A percentile compares a stretch with the other conserved stretches of the same genome.
phyloP scores from a whole-genome alignment of 1,140 invertebrate species.

The Pollicipes pollicipes region DNA sequence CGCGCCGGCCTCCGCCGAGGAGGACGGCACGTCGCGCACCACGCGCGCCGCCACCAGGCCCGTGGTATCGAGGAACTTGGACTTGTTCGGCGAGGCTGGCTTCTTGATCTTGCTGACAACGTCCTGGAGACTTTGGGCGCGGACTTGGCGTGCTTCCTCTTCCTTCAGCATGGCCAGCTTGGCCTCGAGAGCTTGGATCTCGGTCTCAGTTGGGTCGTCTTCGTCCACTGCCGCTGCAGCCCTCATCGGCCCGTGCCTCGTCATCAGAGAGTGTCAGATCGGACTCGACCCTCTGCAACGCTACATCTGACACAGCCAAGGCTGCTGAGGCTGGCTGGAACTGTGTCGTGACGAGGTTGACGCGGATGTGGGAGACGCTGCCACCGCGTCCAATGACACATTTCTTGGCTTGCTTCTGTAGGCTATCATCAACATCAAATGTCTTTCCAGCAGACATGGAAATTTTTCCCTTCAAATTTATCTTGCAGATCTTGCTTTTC shows the following conservation, averaged over 20 bases:
- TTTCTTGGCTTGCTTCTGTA: too few species aligned
- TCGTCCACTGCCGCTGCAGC: background rate
- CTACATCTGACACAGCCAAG: background rate
- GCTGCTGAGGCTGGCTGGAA: too few species aligned
- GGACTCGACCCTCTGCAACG: background rate
- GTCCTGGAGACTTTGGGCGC: background rate
- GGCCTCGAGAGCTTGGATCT: background rate
- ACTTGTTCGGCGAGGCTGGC: background rate
- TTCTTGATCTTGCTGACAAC: slow-evolving; percentile 1
- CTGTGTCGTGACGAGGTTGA: background rate
- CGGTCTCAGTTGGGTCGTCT: background rate
- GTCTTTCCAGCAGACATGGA: too few species aligned
- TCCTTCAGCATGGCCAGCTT: background rate
- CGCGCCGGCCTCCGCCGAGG: background rate
- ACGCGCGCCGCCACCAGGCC: background rate
- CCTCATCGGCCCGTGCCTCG: background rate
- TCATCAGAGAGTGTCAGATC: background rate
- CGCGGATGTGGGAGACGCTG: too few species aligned
- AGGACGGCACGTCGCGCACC: background rate
- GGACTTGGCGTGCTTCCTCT: background rate
- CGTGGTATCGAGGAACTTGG: background rate
- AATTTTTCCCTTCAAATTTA: too few species aligned
- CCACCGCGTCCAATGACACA: too few species aligned
- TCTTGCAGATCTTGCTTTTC: background rate
- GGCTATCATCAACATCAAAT: too few species aligned